Percentiles rank a stretch among this genome's conserved stretches.
phyloP scores from a whole-genome alignment of 2,113 vertebrate genomes.

The Oreochromis niloticus region DNA sequence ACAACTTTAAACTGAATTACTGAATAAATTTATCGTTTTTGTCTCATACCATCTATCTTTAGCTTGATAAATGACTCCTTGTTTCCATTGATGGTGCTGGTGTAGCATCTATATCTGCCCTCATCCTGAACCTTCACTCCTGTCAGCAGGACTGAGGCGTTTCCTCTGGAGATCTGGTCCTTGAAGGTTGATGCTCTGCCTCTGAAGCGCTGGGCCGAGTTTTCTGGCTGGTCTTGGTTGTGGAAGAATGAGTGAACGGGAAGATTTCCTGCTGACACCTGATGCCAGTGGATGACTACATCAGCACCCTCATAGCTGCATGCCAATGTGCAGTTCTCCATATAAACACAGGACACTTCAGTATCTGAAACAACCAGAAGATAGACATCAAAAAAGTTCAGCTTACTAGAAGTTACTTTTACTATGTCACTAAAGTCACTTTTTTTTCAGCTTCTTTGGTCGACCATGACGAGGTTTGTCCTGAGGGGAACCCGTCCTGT shows the following conservation, averaged over 20 bases:
- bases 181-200: background rate
- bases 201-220: fast-evolving
- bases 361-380: background rate
- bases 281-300: constrained; percentile 66
- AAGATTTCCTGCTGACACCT: background rate
- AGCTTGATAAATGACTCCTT: background rate
- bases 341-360: constrained; percentile 24
- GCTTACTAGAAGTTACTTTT: background rate
- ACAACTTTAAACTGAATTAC: background rate
- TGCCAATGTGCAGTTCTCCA: constrained; percentile 54
- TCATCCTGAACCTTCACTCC: constrained; percentile 30
- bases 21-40: background rate
- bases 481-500: fast-evolving
- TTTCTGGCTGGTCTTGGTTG: background rate
- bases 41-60: background rate
- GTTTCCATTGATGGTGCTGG: background rate
- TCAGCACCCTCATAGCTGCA: constrained; percentile 33
- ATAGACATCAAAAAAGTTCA: background rate
- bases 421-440: too few species aligned
- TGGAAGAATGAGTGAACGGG: background rate
- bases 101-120: constrained; percentile 61
- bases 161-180: constrained; percentile 45
- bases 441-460: background rate
- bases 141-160: constrained; percentile 63
- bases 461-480: fast-evolving